Conservation (phyloP, 2,888 invertebrate genomes). For the Lepidocyrtinus sp. region DNA sequence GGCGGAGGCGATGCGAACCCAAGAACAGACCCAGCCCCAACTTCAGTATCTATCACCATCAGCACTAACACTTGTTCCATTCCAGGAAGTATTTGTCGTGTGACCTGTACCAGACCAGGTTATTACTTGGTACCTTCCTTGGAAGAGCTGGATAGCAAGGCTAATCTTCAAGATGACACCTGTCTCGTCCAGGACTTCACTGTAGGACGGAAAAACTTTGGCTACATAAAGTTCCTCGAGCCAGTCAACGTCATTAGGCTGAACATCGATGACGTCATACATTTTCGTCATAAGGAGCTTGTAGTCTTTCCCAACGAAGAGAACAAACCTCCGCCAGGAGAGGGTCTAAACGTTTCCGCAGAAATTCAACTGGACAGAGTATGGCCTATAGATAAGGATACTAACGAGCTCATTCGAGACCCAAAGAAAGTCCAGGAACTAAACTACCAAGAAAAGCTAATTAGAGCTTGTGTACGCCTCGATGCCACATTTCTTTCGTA, state of each 20-base stretch:
- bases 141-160: conserved; percentile 83
- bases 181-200: conserved; percentile 91
- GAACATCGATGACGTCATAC: conserved; percentile 90
- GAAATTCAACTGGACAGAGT: conserved; percentile 91
- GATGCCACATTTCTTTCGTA: conserved; percentile 66
- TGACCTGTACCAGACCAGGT: conserved; percentile 83
- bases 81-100: conserved; percentile 74
- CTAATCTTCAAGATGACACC: conserved; percentile 84
- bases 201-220: conserved; percentile 90
- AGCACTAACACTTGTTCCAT: not conserved
- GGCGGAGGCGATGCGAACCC: not conserved
- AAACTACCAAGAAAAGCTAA: conserved; percentile 64
- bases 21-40: not conserved
- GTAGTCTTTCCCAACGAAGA: conserved; percentile 91
- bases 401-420: conserved; percentile 74
- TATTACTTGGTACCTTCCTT: conserved; percentile 93
- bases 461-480: conserved; percentile 58
- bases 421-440: conserved; percentile 48
- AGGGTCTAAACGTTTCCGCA: conserved; percentile 90
- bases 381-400: conserved; percentile 92
- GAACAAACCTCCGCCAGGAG: conserved; percentile 89
- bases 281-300: conserved; percentile 94
- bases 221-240: conserved; percentile 89
- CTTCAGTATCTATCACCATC: not conserved
- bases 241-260: conserved; percentile 87